phyloP scores from a whole-genome alignment of 2,888 invertebrate genomes.

The Tethea ocularis region DNA sequence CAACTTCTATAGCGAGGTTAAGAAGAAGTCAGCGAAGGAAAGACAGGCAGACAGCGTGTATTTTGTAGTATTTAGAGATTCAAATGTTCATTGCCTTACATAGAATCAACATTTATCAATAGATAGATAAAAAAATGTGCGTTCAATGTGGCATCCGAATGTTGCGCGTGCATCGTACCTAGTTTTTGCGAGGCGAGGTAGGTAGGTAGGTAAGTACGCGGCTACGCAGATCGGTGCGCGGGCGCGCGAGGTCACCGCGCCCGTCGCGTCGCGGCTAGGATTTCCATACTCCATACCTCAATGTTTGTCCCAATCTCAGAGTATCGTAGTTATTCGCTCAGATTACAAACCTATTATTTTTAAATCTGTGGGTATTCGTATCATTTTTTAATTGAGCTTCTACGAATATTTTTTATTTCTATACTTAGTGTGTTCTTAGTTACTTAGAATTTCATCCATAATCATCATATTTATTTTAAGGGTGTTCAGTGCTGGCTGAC shows the following conservation, averaged over 20 bases:
- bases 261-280: constrained; percentile 14
- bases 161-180: constrained; percentile 34
- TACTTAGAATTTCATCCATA: neutral
- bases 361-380: too few relatives aligned
- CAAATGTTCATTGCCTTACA: too few relatives aligned
- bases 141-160: constrained; percentile 28
- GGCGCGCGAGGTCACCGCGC: constrained; percentile 46
- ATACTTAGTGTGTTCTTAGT: too few relatives aligned
- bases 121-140: constrained; percentile 9
- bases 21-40: too few relatives aligned
- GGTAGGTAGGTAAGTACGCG: constrained; percentile 13
- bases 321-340: too few relatives aligned
- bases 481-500: neutral
- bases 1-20: too few relatives aligned
- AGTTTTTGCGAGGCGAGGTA: constrained; percentile 15
- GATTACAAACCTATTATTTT: too few relatives aligned
- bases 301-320: neutral
- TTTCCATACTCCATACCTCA: neutral
- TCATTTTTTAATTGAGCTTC: too few relatives aligned
- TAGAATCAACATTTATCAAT: too few relatives aligned
- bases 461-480: neutral
- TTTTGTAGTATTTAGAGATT: too few relatives aligned
- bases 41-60: too few relatives aligned
- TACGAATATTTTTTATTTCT: too few relatives aligned
- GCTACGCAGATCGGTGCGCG: constrained; percentile 24